Evolutionary conservation across 2,113 vertebrate species (phyloP).

Genomic region (Barnardius zonarius): DNA sequence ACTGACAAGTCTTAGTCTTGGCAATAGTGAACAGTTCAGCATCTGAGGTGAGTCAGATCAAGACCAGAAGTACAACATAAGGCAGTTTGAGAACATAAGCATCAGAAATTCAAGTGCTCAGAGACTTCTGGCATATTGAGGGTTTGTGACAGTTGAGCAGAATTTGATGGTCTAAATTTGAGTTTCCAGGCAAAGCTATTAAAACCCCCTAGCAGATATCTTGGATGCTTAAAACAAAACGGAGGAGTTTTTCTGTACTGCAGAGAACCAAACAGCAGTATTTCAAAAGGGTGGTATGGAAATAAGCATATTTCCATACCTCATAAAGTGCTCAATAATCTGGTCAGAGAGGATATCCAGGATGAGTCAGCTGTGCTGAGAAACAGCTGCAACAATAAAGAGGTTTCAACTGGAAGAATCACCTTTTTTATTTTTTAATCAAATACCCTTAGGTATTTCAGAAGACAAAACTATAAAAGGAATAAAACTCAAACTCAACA

Average conservation of each 20-base stretch:
- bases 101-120: not conserved
- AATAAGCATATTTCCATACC: not conserved
- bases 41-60: constrained; percentile 28
- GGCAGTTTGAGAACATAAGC: not conserved
- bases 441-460: not conserved
- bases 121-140: not conserved
- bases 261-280: not conserved
- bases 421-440: not conserved
- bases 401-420: not conserved
- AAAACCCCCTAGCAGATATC: not conserved
- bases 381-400: not conserved
- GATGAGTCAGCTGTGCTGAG: not conserved
- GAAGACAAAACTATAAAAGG: not conserved
- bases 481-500: not conserved
- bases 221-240: not conserved
- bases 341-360: not conserved
- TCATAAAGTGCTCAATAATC: not conserved
- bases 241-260: not conserved
- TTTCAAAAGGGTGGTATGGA: not conserved
- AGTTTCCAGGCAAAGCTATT: not conserved
- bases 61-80: constrained; percentile 36
- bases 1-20: constrained; percentile 8
- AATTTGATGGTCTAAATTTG: not conserved
- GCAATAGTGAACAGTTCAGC: not conserved
- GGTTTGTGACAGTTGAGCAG: not conserved